These are phyloP conservation scores for Hypsopygia costalis DNA, from an alignment of 2,888 invertebrate genomes.

Conservation along the genomic window DNA sequence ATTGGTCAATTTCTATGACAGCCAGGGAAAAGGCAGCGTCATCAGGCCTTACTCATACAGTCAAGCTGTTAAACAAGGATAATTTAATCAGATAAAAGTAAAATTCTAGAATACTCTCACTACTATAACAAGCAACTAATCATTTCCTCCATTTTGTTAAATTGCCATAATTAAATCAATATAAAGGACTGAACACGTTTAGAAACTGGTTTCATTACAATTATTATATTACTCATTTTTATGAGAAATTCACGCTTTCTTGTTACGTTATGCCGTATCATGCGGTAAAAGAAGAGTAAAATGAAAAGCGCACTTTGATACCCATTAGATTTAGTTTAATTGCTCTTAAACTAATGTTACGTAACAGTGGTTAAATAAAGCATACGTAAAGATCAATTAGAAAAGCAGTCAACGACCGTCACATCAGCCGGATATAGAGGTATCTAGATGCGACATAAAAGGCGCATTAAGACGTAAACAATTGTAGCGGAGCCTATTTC, in stretches of 20 bases:
- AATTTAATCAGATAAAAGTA: conserved; percentile 15
- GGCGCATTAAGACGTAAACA: conserved; percentile 46
- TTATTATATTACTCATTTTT: conserved; percentile 3
- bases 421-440: conserved; percentile 53
- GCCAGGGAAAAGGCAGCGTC: conserved; percentile 59
- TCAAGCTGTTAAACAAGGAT: conserved; percentile 70
- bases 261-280: conserved; percentile 9
- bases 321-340: conserved; percentile 8
- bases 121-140: not conserved
- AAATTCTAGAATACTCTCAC: too few relatives aligned
- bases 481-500: conserved; percentile 38
- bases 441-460: conserved; percentile 48
- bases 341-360: conserved; percentile 13
- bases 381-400: conserved; percentile 34
- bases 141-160: not conserved
- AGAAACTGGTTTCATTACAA: conserved; percentile 10
- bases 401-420: conserved; percentile 56
- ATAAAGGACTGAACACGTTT: conserved; percentile 3
- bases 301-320: not conserved
- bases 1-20: conserved; percentile 63
- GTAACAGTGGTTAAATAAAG: conserved; percentile 25
- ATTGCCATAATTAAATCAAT: not conserved
- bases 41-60: conserved; percentile 70
- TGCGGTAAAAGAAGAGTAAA: conserved; percentile 7
- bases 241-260: conserved; percentile 10